Conservation (phyloP, 2,888 invertebrate genomes). For the Leptopilina drosophilae region DNA sequence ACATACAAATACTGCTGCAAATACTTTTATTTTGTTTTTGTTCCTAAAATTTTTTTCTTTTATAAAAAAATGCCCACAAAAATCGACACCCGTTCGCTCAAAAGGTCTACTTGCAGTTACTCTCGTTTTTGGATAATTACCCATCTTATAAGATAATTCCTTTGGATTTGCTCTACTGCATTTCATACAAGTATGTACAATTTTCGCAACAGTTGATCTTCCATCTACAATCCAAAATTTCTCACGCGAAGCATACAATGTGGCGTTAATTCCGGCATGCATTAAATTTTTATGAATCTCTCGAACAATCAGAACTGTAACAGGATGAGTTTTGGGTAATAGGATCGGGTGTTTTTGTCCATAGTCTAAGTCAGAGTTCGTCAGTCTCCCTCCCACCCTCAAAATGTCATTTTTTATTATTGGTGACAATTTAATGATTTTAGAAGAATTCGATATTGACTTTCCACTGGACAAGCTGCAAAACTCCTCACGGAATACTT, state of each 20-base stretch:
- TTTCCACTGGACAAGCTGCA: too few species aligned
- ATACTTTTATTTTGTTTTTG: conserved; percentile 44
- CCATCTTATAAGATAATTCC: not conserved
- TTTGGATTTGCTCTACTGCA: not conserved
- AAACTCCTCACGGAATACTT: too few species aligned
- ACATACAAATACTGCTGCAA: conserved; percentile 62
- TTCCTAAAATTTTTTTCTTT: conserved; percentile 56
- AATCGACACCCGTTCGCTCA: conserved; percentile 58
- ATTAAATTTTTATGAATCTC: too few species aligned
- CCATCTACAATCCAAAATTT: conserved; percentile 41
- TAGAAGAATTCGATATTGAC: not conserved
- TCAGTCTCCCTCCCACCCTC: conserved; percentile 37
- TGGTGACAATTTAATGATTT: not conserved
- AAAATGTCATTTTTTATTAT: not conserved
- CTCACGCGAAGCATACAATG: not conserved
- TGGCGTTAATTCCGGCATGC: too few species aligned
- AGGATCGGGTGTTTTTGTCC: too few species aligned
- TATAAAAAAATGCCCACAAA: conserved; percentile 59
- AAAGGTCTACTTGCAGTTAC: conserved; percentile 56
- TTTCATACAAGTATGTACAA: not conserved
- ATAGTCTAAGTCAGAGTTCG: not conserved
- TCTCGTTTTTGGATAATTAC: conserved; percentile 13
- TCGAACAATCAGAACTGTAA: too few species aligned
- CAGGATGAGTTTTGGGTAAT: too few species aligned
- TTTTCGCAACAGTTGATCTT: not conserved